Conservation (phyloP, 1,140 invertebrate genomes). For the Archivesica marissinica region DNA sequence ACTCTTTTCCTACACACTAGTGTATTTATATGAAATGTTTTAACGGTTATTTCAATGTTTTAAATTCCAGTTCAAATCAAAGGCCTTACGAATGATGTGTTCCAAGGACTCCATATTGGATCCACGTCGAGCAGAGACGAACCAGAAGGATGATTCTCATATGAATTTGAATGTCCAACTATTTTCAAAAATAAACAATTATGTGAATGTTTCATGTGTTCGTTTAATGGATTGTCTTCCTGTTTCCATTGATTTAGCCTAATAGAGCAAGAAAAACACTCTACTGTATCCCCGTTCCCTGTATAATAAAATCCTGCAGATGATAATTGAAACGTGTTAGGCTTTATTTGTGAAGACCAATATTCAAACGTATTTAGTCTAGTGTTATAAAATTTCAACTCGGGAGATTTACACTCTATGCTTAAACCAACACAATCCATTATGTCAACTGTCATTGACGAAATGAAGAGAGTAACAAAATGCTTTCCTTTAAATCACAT, state of each 20-base stretch:
- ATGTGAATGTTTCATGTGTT: constrained; percentile 35
- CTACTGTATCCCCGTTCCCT: constrained; percentile 34
- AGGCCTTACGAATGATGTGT: neutral
- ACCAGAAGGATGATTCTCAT: no score
- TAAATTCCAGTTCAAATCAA: neutral
- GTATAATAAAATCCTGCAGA: constrained; percentile 52
- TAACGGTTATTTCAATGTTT: constrained; percentile 28
- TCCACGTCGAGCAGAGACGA: neutral
- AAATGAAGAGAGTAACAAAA: constrained; percentile 37
- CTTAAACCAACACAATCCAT: constrained; percentile 7
- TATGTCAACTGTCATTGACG: constrained; percentile 17
- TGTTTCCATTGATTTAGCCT: constrained; percentile 35
- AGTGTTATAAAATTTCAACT: constrained; percentile 35
- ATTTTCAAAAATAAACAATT: constrained; percentile 38
- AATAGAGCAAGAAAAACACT: constrained; percentile 31
- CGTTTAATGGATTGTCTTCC: constrained; percentile 16
- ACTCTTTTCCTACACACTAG: neutral
- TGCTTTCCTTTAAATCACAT: constrained; percentile 58
- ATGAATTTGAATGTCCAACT: constrained; percentile 45
- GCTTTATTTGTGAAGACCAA: constrained; percentile 37
- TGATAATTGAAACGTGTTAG: constrained; percentile 8
- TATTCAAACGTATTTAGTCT: constrained; percentile 45
- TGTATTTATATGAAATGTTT: neutral
- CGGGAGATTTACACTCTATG: constrained; percentile 35
- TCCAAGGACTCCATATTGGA: constrained; percentile 8